These are phyloP conservation scores for Ceratoteleas bidentatus DNA, from an alignment of 1,140 invertebrate genomes.

Conservation along the genomic window DNA sequence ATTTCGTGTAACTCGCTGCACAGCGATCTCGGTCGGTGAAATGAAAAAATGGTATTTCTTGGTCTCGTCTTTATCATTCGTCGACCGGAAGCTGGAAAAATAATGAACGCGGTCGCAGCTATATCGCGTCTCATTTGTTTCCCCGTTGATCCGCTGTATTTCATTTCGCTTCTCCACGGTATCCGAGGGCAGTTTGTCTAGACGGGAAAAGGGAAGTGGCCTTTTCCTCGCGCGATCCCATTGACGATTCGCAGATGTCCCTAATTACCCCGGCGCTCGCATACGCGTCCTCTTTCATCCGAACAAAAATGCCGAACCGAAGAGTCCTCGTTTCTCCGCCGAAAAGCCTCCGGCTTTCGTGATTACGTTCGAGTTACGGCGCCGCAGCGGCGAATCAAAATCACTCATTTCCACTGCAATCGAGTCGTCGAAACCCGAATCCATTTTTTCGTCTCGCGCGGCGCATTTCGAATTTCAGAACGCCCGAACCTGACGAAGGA, in stretches of 20 bases:
- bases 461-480: no score
- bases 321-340: background rate
- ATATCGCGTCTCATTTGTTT: constrained; percentile 65
- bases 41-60: no score
- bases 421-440: no score
- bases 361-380: background rate
- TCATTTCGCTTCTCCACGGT: constrained; percentile 45
- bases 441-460: no score
- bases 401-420: no score
- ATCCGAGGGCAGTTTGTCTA: constrained; percentile 67
- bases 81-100: constrained; percentile 47
- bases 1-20: no score
- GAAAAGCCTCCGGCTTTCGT: background rate
- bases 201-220: constrained; percentile 65
- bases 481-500: no score
- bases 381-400: no score
- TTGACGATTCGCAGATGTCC: constrained; percentile 64
- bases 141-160: constrained; percentile 62
- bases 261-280: constrained; percentile 62
- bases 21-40: no score
- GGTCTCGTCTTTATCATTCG: constrained; percentile 9
- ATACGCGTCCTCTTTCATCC: constrained; percentile 56
- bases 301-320: constrained; percentile 50
- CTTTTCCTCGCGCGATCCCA: constrained; percentile 59
- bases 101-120: constrained; percentile 52